phyloP scores from a whole-genome alignment of 1,140 invertebrate genomes.

The Drosophila bocqueti region DNA sequence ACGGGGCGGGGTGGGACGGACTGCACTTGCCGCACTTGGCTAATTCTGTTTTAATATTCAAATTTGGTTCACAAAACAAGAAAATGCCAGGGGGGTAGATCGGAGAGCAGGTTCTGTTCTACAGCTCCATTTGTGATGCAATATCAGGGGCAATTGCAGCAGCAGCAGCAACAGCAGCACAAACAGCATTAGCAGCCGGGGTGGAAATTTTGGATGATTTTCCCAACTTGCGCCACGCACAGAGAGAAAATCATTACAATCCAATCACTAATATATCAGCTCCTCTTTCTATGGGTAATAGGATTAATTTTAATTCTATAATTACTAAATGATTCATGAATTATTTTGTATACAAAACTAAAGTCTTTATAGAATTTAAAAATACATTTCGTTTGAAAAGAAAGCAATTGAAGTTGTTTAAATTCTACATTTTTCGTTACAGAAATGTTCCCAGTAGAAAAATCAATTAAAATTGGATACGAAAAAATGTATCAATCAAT shows the following conservation, averaged over 20 bases:
- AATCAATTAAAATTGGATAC: neutral
- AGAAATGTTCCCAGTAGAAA: neutral
- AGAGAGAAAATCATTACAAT: constrained; percentile 4
- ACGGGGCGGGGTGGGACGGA: neutral
- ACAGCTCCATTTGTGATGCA: constrained; percentile 43
- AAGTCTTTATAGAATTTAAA: too few relatives aligned
- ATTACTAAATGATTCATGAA: neutral
- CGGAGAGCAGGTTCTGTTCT: constrained; percentile 19
- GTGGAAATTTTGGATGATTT: constrained; percentile 49
- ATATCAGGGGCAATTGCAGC: constrained; percentile 29
- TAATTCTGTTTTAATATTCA: constrained; percentile 79
- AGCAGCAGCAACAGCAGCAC: neutral
- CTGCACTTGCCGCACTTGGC: constrained; percentile 66
- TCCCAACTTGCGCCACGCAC: constrained; percentile 61
- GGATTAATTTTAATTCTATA: neutral
- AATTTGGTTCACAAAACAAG: constrained; percentile 60
- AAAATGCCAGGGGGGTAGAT: constrained; percentile 37
- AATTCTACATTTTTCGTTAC: neutral
- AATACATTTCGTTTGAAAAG: too few relatives aligned
- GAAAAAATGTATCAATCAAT: neutral
- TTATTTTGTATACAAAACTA: too few relatives aligned
- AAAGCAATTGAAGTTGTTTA: neutral
- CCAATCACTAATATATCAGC: too few relatives aligned
- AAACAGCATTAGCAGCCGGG: constrained; percentile 2
- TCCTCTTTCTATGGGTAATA: neutral